phyloP scores from a whole-genome alignment of 2,113 vertebrate species.

The Eptesicus fuscus region DNA sequence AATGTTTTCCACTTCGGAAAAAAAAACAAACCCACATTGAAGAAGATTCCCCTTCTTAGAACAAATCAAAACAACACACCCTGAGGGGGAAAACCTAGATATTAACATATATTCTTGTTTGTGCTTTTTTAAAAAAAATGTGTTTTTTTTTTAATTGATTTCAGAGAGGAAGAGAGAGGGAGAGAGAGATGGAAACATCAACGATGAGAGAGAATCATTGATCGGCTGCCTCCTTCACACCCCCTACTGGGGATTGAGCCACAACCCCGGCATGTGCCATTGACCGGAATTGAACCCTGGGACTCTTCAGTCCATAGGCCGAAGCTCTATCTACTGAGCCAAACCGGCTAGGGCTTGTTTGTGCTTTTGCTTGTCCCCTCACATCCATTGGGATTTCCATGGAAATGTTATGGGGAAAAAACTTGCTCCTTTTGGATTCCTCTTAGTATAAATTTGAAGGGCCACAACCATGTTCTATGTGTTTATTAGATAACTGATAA shows the following conservation, averaged over 20 bases:
- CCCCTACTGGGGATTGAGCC: too few species aligned
- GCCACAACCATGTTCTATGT: neutral
- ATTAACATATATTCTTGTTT: neutral
- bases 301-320: too few species aligned
- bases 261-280: too few species aligned
- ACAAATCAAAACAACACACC: neutral
- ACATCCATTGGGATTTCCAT: neutral
- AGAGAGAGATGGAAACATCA: too few species aligned
- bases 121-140: neutral
- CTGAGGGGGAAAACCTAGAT: neutral
- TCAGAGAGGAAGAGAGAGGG: too few species aligned
- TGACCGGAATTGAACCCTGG: too few species aligned
- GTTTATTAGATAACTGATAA: neutral
- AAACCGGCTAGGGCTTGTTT: neutral
- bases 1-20: neutral
- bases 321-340: too few species aligned
- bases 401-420: slow-evolving; percentile 7
- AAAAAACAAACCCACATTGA: neutral
- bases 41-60: neutral
- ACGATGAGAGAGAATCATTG: too few species aligned
- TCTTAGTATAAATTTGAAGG: neutral
- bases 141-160: too few species aligned
- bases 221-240: too few species aligned
- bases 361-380: neutral
- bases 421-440: neutral